phyloP scores from a whole-genome alignment of 2,888 invertebrate genomes.

The Eretmocerus hayati region DNA sequence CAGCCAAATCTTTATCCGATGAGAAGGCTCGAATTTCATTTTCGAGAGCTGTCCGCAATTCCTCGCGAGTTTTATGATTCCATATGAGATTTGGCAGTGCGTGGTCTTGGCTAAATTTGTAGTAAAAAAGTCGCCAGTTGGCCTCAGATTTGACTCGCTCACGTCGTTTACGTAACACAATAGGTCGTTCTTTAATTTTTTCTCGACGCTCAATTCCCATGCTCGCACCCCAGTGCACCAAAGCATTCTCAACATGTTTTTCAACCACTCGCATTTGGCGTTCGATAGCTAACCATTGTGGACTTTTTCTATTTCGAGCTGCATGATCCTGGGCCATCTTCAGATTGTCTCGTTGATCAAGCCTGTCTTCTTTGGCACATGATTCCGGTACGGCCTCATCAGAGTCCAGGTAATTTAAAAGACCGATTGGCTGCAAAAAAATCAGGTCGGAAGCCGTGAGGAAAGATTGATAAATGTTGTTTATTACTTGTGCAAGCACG shows the following conservation, averaged over 20 bases:
- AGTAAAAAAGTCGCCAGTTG: conserved; percentile 92
- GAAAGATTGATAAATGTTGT: neutral
- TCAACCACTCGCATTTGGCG: conserved; percentile 70
- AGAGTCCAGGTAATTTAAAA: conserved; percentile 83
- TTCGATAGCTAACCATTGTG: conserved; percentile 67
- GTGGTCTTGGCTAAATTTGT: conserved; percentile 90
- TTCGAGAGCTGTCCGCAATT: conserved; percentile 84
- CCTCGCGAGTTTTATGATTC: conserved; percentile 98
- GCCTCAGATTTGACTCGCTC: conserved; percentile 80
- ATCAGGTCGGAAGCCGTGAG: neutral
- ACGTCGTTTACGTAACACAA: conserved; percentile 82
- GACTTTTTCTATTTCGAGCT: conserved; percentile 59
- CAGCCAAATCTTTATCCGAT: conserved; percentile 82
- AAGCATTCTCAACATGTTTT: conserved; percentile 69
- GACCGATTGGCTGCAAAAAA: conserved; percentile 73
- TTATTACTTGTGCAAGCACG: too few relatives aligned
- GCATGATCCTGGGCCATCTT: conserved; percentile 83
- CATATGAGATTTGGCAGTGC: conserved; percentile 94
- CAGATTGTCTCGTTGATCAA: conserved; percentile 86
- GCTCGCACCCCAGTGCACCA: conserved; percentile 67
- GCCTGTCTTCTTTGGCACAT: conserved; percentile 62
- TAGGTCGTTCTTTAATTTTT: conserved; percentile 70
- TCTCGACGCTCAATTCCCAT: conserved; percentile 57
- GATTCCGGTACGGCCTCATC: conserved; percentile 73
- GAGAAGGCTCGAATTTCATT: conserved; percentile 87